Base-by-base conservation (phyloP, 2,113 vertebrate genomes). In the Nycticorax nycticorax region DNA sequence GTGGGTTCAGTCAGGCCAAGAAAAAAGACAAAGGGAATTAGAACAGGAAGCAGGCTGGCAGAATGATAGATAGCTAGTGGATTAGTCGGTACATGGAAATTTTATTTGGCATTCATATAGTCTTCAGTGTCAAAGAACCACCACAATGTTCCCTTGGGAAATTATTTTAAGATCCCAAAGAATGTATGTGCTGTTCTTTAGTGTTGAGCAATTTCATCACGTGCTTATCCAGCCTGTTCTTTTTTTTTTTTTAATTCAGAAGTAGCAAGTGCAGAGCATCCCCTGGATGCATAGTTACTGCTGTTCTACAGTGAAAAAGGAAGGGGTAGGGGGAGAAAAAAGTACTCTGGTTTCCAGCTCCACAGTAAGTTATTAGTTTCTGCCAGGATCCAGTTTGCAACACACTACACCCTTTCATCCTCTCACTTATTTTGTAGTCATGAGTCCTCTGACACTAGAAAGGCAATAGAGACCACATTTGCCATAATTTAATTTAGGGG, bases 151-250 rank as follows among this genome's bases (percentile, higher is more conserved):
- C 92, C 41, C 74, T 74, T 73, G 84, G 84, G 94, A 91, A 84
- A 91, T 96, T 97, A 97, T 97, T 96, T 97, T 95, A 94, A 88
- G 94, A 88, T 88, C 66, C 67, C 55, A 52, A 88, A 82, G 89
- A 96, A 95, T 93, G 69, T 63, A 30, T 95, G 91, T 53, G 74
- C 84, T 22, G 30, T 76, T 85, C 67, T 66, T 79, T 3, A 12
- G 76, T 57, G 35, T 60, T 5, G 2, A 82, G 66, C 48, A 14
- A 45, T 80, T 88, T 57, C 45, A 39, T 39, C 74, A 13, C 1
- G 3, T 57, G 76, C 53, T 82, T 22, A 81, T 24, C 45, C 62
- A 93, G 80, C 35, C 73, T 39, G 1, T 4, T 62, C 37, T 53
- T 55, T 59, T 85, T 89, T 59, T 85, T 89, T 56, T 82, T 89